These are phyloP conservation scores for Timema podura DNA, from an alignment of 2,888 invertebrate genomes.

Conservation along the genomic window DNA sequence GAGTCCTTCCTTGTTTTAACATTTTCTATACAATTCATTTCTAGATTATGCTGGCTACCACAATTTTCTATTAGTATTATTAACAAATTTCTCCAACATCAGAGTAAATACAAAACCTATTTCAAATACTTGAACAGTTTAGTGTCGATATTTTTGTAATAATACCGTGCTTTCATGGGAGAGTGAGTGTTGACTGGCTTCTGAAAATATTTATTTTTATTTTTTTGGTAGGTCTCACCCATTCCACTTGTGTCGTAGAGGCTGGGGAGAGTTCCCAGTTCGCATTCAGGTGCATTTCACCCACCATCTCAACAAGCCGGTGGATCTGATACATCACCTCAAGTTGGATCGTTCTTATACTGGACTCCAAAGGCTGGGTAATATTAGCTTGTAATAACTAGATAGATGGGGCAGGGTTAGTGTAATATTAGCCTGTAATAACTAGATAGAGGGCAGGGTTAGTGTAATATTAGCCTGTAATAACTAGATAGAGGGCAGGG, in stretches of 20 bases:
- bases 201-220: conserved; percentile 23
- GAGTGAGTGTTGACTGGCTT: conserved; percentile 2
- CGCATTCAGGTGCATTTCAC: conserved; percentile 75
- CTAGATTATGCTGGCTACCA: neutral
- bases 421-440: no score
- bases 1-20: neutral
- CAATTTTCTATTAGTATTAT: neutral
- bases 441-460: no score
- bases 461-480: no score
- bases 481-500: no score
- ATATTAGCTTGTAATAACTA: conserved; percentile 17
- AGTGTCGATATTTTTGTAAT: no score
- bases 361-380: conserved; percentile 77
- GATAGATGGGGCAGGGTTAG: no score
- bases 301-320: conserved; percentile 68
- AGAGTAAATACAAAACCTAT: conserved; percentile 17
- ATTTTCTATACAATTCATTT: no score
- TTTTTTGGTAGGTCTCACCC: conserved; percentile 61
- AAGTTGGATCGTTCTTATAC: conserved; percentile 77
- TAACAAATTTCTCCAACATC: conserved; percentile 11
- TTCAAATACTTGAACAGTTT: neutral
- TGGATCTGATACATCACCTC: conserved; percentile 73
- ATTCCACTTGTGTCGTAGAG: conserved; percentile 77
- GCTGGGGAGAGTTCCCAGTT: conserved; percentile 91
- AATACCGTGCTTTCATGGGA: neutral